Conservation (phyloP, 2,888 invertebrate species). For the Ariolimax columbianus region DNA sequence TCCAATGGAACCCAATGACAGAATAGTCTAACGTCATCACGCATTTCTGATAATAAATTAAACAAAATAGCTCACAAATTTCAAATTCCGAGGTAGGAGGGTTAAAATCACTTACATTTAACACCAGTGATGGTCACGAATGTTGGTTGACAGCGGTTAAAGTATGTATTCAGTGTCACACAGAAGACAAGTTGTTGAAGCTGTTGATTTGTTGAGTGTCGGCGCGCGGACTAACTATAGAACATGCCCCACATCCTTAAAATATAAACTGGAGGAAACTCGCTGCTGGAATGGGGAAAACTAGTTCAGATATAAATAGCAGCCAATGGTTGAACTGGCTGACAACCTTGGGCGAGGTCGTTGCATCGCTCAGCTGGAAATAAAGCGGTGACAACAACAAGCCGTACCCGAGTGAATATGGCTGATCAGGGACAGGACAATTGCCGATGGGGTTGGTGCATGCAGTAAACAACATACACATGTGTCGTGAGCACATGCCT, state of each 20-base stretch:
- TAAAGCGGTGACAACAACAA: neutral
- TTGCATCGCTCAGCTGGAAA: neutral
- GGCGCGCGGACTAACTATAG: neutral
- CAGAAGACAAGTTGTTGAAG: neutral
- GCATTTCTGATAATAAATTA: too few species aligned
- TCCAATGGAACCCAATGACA: too few species aligned
- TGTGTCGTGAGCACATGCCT: too few species aligned
- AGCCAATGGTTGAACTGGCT: neutral
- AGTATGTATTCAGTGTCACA: neutral
- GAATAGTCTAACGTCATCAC: too few species aligned
- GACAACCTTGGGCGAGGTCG: neutral
- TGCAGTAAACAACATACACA: too few species aligned
- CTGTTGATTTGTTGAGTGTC: neutral
- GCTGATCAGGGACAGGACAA: neutral
- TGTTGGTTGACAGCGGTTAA: too few species aligned
- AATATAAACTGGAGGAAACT: slow-evolving; percentile 26
- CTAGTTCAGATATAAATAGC: slow-evolving; percentile 35
- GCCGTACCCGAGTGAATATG: neutral
- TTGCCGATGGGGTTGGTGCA: neutral
- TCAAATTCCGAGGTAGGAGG: too few species aligned
- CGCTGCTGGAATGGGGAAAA: slow-evolving; percentile 10
- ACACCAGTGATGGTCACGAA: too few species aligned
- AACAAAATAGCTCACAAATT: too few species aligned
- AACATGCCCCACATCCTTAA: neutral
- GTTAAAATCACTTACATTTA: too few species aligned